phyloP scores from a whole-genome alignment of 2,113 vertebrate genomes.

The Chrysemys picta region DNA sequence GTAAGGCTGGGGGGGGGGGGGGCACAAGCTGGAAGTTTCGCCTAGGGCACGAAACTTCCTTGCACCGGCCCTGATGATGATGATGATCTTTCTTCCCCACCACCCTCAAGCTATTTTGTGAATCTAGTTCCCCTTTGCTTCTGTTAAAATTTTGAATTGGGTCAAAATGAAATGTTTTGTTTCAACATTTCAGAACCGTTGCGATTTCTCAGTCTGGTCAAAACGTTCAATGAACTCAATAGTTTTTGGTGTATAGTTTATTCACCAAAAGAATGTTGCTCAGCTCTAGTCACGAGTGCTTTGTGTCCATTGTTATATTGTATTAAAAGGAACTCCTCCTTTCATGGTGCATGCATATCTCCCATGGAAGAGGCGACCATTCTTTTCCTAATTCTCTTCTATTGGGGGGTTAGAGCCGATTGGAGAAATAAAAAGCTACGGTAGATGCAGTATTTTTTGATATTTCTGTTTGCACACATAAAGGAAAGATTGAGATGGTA shows the following conservation, averaged over 20 bases:
- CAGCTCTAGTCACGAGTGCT: not conserved
- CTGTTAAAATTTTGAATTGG: too few relatives aligned
- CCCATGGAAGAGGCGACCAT: not conserved
- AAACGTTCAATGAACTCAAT: too few relatives aligned
- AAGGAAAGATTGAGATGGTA: not conserved
- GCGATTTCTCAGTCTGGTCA: too few relatives aligned
- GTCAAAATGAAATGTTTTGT: too few relatives aligned
- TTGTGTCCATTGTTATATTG: not conserved
- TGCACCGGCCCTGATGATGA: too few relatives aligned
- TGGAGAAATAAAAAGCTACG: not conserved
- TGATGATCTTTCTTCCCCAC: too few relatives aligned
- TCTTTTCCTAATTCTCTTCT: slow-evolving; percentile 1
- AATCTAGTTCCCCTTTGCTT: too few relatives aligned
- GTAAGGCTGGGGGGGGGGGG: too few relatives aligned
- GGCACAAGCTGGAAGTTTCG: too few relatives aligned
- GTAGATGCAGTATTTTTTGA: not conserved
- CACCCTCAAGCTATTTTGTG: too few relatives aligned
- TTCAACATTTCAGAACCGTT: too few relatives aligned
- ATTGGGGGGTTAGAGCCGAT: not conserved
- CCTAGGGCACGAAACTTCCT: too few relatives aligned
- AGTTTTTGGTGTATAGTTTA: not conserved
- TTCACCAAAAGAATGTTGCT: not conserved
- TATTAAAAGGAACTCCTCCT: not conserved
- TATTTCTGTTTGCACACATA: not conserved
- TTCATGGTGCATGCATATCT: not conserved